These are phyloP conservation scores for Petrophora chlorosata DNA, from an alignment of 2,888 invertebrate genomes.

Conservation along the genomic window DNA sequence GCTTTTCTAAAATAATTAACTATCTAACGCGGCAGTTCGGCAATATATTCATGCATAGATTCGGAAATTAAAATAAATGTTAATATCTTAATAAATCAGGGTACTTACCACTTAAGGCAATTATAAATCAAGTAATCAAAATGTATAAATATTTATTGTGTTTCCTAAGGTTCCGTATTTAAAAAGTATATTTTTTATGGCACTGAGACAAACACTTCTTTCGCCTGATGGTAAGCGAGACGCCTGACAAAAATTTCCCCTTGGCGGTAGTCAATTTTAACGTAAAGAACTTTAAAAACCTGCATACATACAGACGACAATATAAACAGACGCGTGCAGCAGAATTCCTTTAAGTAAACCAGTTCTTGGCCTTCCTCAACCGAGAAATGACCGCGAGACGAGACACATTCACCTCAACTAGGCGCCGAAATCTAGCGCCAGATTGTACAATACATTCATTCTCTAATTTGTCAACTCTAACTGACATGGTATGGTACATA, in stretches of 20 bases:
- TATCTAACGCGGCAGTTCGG: too few relatives aligned
- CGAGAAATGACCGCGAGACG: constrained; percentile 28
- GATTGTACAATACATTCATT: not conserved
- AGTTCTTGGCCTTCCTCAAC: constrained; percentile 27
- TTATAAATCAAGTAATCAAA: not conserved
- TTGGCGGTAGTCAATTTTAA: too few relatives aligned
- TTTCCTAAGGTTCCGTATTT: too few relatives aligned
- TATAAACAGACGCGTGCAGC: not conserved
- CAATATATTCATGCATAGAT: not conserved
- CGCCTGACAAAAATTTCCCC: too few relatives aligned
- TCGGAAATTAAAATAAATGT: not conserved
- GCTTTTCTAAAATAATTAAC: too few relatives aligned
- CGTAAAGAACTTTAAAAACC: too few relatives aligned
- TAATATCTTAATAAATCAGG: not conserved
- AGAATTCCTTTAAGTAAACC: constrained; percentile 21
- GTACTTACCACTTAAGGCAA: not conserved
- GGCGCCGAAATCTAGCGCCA: constrained; percentile 16
- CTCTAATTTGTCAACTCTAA: too few relatives aligned
- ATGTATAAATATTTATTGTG: not conserved
- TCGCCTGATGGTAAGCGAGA: too few relatives aligned
- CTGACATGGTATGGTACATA: too few relatives aligned
- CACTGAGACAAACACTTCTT: too few relatives aligned
- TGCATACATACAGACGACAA: too few relatives aligned
- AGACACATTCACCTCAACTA: constrained; percentile 26
- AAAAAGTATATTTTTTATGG: too few relatives aligned